A percentile compares a stretch with the other conserved stretches of the same genome.
These are phyloP conservation scores for Erinaceus europaeus DNA, from an alignment of 2,113 vertebrate species.

Conservation along the genomic window DNA sequence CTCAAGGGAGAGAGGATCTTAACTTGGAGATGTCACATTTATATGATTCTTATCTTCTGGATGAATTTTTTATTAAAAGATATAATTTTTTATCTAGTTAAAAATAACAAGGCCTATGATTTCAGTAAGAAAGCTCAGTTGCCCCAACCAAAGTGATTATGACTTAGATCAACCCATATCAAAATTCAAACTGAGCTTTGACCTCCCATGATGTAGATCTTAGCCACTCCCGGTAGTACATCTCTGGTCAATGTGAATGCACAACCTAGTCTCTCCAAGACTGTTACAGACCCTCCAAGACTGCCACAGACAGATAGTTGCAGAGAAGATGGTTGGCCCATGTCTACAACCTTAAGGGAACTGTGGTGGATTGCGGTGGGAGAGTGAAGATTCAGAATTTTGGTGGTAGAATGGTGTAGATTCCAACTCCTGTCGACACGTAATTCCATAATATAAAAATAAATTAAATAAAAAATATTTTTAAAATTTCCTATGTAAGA, in stretches of 20 bases:
- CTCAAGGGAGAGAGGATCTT: not conserved
- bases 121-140: too few species aligned
- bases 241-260: accelerated
- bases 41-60: not conserved
- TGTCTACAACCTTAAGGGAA: too few species aligned
- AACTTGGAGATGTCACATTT: not conserved
- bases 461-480: too few species aligned
- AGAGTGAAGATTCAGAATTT: too few species aligned
- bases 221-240: not conserved
- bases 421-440: too few species aligned
- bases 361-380: too few species aligned
- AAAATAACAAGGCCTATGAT: not conserved
- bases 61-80: not conserved
- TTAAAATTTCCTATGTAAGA: too few species aligned
- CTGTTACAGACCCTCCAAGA: too few species aligned
- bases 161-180: not conserved
- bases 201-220: not conserved
- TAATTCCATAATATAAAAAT: too few species aligned
- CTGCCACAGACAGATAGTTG: too few species aligned
- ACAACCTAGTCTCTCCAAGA: not conserved
- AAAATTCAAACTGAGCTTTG: not conserved
- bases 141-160: not conserved
- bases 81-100: not conserved
- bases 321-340: too few species aligned
- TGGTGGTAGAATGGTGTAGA: too few species aligned